A percentile compares a stretch with the other conserved stretches of the same genome.
Conservation (phyloP, 2,113 vertebrate genomes). For the Spea multiplicata region DNA sequence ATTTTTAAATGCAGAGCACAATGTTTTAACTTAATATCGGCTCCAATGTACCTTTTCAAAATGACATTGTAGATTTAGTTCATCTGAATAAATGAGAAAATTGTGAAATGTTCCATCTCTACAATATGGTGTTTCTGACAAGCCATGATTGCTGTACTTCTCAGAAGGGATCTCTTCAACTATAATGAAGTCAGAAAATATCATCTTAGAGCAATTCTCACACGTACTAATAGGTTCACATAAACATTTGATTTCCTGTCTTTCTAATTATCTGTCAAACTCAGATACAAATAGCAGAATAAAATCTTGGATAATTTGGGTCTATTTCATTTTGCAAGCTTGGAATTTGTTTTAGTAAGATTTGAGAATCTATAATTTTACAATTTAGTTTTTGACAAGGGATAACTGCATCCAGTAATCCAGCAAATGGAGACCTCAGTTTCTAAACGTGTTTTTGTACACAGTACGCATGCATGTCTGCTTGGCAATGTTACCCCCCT, state of each 20-base stretch:
- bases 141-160: conserved; percentile 1
- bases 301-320: neutral
- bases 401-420: neutral
- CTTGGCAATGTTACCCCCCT: no score
- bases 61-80: conserved; percentile 20
- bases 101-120: conserved; percentile 40
- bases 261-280: conserved; percentile 7
- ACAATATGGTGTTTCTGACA: conserved; percentile 2
- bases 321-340: neutral
- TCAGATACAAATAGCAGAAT: conserved; percentile 1
- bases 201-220: neutral
- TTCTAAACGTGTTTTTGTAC: neutral
- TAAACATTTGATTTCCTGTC: conserved; percentile 21
- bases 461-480: no score
- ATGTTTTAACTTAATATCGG: neutral
- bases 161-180: conserved; percentile 10
- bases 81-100: conserved; percentile 37
- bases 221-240: neutral
- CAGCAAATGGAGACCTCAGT: neutral
- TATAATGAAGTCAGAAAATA: conserved; percentile 19
- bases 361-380: neutral
- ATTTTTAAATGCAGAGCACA: neutral
- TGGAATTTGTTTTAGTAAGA: neutral
- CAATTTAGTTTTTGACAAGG: neutral
- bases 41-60: conserved; percentile 29